Conservation (phyloP, 2,113 vertebrate genomes). For the Ardeotis arabs region DNA sequence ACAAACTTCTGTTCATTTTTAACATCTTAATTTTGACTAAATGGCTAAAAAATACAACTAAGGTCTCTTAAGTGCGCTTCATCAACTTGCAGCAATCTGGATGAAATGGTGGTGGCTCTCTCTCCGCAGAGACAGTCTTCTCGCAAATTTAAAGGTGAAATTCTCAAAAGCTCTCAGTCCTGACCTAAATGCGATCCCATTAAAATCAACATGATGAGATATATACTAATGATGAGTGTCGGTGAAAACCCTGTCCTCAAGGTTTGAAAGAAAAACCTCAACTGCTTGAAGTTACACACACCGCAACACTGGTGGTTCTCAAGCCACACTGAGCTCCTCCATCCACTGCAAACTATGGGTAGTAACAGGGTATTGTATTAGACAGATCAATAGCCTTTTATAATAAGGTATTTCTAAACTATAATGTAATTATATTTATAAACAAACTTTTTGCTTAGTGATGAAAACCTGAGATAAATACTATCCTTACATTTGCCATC, state of each 20-base stretch:
- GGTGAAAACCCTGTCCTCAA: not conserved
- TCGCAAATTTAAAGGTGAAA: not conserved
- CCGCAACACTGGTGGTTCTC: not conserved
- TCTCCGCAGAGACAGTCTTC: not conserved
- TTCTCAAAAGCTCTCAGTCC: not conserved
- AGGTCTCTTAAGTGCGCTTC: not conserved
- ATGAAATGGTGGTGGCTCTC: not conserved
- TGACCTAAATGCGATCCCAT: slow-evolving; percentile 39
- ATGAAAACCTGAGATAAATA: not conserved
- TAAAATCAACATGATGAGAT: not conserved
- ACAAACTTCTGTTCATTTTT: not conserved
- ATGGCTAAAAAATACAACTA: not conserved
- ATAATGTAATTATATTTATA: not conserved
- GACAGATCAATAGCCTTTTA: not conserved
- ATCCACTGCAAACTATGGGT: not conserved
- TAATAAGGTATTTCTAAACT: not conserved
- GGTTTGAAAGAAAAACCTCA: not conserved
- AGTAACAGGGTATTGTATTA: not conserved
- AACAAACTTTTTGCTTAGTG: not conserved
- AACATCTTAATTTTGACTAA: not conserved
- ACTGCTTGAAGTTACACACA: not conserved
- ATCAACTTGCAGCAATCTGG: not conserved
- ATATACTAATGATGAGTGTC: not conserved
- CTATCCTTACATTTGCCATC: not conserved
- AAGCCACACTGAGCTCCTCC: not conserved